Evolutionary conservation across 2,888 invertebrate genomes (phyloP).

Genomic region (Dioctria rufipes): DNA sequence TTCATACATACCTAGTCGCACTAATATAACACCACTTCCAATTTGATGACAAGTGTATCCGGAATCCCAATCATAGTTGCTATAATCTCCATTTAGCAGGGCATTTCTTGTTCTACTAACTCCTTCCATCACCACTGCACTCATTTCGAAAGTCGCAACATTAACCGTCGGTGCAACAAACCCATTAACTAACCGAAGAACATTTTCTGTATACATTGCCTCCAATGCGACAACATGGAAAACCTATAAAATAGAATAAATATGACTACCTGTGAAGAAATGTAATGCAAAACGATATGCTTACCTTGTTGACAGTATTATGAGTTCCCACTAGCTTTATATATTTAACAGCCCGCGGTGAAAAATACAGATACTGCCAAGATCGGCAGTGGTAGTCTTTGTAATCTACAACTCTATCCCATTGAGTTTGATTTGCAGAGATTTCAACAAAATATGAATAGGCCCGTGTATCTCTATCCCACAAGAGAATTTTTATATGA

Average conservation of each 20-base stretch:
- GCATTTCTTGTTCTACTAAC: slow-evolving; percentile 95
- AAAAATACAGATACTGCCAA: slow-evolving; percentile 96
- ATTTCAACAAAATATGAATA: slow-evolving; percentile 77
- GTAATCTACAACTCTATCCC: slow-evolving; percentile 95
- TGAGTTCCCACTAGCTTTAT: slow-evolving; percentile 90
- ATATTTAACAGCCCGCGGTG: slow-evolving; percentile 88
- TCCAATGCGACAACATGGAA: slow-evolving; percentile 96
- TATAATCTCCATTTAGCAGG: slow-evolving; percentile 94
- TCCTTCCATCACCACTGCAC: slow-evolving; percentile 96
- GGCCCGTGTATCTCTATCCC: slow-evolving; percentile 92
- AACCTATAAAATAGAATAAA: slow-evolving; percentile 69
- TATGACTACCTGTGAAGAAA: not conserved
- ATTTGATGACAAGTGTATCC: slow-evolving; percentile 98
- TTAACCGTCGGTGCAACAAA: slow-evolving; percentile 88
- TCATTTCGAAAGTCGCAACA: slow-evolving; percentile 91
- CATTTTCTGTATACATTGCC: slow-evolving; percentile 85
- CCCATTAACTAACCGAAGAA: slow-evolving; percentile 83
- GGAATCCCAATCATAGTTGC: slow-evolving; percentile 98
- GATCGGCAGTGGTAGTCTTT: slow-evolving; percentile 93
- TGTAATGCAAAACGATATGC: slow-evolving; percentile 28
- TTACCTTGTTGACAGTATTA: slow-evolving; percentile 93
- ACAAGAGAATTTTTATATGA: slow-evolving; percentile 91
- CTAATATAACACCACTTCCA: slow-evolving; percentile 93
- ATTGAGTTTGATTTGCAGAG: slow-evolving; percentile 95
- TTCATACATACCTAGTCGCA: slow-evolving; percentile 81